phyloP scores from a whole-genome alignment of 2,113 vertebrate species.

The Maccullochella peelii region DNA sequence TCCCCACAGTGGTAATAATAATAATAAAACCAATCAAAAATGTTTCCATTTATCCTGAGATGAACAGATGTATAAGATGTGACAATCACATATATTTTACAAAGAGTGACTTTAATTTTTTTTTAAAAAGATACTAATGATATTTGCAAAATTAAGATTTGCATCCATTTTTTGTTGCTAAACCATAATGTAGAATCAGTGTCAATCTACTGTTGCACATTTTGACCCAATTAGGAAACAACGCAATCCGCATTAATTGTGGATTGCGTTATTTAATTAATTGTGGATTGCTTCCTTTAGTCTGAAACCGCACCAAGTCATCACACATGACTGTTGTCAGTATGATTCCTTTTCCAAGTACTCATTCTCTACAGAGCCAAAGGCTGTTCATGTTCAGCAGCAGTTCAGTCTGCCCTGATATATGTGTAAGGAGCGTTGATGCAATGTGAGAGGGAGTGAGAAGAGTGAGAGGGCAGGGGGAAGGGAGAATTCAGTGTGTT shows the following conservation, averaged over 20 bases:
- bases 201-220: neutral
- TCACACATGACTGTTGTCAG: neutral
- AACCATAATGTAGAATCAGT: neutral
- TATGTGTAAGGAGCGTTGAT: neutral
- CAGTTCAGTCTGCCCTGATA: neutral
- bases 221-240: constrained; percentile 14
- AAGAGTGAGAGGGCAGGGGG: neutral
- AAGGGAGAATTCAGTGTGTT: neutral
- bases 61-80: neutral
- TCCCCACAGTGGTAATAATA: too few relatives aligned
- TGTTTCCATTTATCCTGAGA: neutral
- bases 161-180: neutral
- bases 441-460: neutral
- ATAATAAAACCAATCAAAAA: neutral
- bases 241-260: constrained; percentile 22
- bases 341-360: neutral
- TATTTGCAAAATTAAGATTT: neutral
- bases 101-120: neutral
- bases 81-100: neutral
- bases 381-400: constrained; percentile 1
- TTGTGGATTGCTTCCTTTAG: constrained; percentile 11
- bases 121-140: neutral
- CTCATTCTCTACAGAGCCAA: neutral
- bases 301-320: constrained; percentile 11
- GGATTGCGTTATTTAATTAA: neutral